Conservation (phyloP, 2,113 vertebrate species). For the Nicator chloris region DNA sequence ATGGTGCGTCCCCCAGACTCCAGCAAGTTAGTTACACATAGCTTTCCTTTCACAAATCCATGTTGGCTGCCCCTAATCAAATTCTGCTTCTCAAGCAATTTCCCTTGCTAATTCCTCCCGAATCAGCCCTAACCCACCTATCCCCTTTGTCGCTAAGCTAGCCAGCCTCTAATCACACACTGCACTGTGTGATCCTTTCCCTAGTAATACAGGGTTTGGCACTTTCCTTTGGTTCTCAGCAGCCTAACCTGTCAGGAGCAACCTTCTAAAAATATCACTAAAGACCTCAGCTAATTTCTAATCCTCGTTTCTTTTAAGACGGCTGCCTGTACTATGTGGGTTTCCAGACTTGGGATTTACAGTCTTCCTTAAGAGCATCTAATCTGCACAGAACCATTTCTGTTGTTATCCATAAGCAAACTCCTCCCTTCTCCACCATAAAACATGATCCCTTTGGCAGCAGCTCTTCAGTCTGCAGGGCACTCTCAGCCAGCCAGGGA, state of each 20-base stretch:
- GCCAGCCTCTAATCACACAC: conserved; percentile 50
- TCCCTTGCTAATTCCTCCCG: conserved; percentile 63
- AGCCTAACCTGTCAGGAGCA: conserved; percentile 65
- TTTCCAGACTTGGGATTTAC: conserved; percentile 54
- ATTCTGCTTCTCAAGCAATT: conserved; percentile 71
- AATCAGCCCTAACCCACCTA: conserved; percentile 53
- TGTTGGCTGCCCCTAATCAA: conserved; percentile 57
- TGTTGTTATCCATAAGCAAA: conserved; percentile 32
- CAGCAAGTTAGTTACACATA: not conserved
- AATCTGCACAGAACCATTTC: not conserved
- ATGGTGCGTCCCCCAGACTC: not conserved
- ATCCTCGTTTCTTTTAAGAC: conserved; percentile 62
- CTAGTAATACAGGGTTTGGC: not conserved
- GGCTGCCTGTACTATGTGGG: conserved; percentile 13
- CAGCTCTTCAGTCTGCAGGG: not conserved
- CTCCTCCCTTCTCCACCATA: conserved; percentile 46
- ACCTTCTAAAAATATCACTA: conserved; percentile 74
- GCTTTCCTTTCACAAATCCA: conserved; percentile 26
- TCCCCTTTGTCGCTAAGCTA: conserved; percentile 53
- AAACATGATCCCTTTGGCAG: not conserved
- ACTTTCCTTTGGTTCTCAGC: conserved; percentile 52
- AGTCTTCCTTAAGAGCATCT: conserved; percentile 38
- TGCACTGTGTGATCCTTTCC: conserved; percentile 50
- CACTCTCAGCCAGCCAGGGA: not conserved
- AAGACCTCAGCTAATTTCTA: conserved; percentile 74